phyloP scores from a whole-genome alignment of 2,888 invertebrate genomes.

The Cyclophora punctaria region DNA sequence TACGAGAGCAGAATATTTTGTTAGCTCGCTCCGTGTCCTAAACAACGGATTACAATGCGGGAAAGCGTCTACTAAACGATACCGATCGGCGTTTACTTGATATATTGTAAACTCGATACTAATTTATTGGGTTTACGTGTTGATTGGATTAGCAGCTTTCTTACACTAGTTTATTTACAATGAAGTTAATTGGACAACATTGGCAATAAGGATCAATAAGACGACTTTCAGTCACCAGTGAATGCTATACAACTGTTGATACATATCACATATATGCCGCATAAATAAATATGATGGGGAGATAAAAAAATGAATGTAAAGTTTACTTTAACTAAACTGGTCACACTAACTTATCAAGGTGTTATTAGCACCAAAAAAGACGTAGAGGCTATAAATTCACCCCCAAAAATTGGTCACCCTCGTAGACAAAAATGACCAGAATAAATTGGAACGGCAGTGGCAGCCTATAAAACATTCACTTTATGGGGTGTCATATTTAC shows the following conservation, averaged over 20 bases:
- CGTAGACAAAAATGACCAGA: constrained; percentile 72
- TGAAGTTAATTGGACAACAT: too few species aligned
- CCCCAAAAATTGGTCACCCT: constrained; percentile 70
- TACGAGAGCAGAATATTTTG: constrained; percentile 75
- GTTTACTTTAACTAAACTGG: constrained; percentile 18
- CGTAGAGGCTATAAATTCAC: constrained; percentile 59
- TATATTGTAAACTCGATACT: constrained; percentile 52
- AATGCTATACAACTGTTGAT: neutral
- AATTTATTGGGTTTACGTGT: constrained; percentile 46
- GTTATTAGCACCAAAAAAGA: constrained; percentile 49
- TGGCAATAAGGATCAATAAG: too few species aligned
- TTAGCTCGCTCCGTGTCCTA: constrained; percentile 50
- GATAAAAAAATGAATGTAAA: neutral
- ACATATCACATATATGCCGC: too few species aligned
- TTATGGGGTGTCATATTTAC: constrained; percentile 76
- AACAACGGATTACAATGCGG: constrained; percentile 73
- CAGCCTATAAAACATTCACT: constrained; percentile 71
- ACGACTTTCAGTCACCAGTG: too few species aligned
- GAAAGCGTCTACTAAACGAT: constrained; percentile 50
- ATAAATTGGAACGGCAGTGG: constrained; percentile 72
- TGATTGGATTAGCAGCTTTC: constrained; percentile 14
- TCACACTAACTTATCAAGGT: constrained; percentile 36
- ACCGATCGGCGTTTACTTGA: constrained; percentile 52
- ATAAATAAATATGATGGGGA: too few species aligned
- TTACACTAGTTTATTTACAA: constrained; percentile 12